A percentile compares a stretch with the other conserved stretches of the same genome.
phyloP scores from a whole-genome alignment of 2,888 invertebrate species.

The Pinctada fucata region DNA sequence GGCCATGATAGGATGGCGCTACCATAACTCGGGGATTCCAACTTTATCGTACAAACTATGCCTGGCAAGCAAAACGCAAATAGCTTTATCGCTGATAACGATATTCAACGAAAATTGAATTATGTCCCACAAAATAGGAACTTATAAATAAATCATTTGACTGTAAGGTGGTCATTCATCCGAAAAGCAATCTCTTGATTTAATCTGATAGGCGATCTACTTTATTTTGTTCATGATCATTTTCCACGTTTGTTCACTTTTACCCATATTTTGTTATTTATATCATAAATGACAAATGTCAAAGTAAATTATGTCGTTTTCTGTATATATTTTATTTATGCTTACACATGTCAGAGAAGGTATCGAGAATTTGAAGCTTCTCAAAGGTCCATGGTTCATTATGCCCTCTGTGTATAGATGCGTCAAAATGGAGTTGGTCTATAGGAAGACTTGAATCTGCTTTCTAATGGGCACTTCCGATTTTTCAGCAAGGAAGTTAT shows the following conservation, averaged over 20 bases:
- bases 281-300: constrained; percentile 25
- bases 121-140: background rate
- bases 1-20: background rate
- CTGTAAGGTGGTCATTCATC: background rate
- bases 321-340: background rate
- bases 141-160: background rate
- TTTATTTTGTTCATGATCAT: constrained; percentile 19
- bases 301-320: constrained; percentile 12
- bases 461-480: too few relatives aligned
- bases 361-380: too few relatives aligned
- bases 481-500: too few relatives aligned
- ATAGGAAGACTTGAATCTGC: too few relatives aligned
- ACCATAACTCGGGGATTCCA: background rate
- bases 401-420: too few relatives aligned
- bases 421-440: too few relatives aligned
- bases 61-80: constrained; percentile 1
- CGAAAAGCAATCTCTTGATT: background rate
- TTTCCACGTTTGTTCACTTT: constrained; percentile 15
- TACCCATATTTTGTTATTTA: constrained; percentile 28
- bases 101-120: background rate
- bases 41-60: background rate
- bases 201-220: background rate
- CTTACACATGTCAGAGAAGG: too few relatives aligned
- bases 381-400: too few relatives aligned
- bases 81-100: background rate